Evolutionary conservation across 2,888 invertebrate species (phyloP).

Genomic region (Gerris lacustris): DNA sequence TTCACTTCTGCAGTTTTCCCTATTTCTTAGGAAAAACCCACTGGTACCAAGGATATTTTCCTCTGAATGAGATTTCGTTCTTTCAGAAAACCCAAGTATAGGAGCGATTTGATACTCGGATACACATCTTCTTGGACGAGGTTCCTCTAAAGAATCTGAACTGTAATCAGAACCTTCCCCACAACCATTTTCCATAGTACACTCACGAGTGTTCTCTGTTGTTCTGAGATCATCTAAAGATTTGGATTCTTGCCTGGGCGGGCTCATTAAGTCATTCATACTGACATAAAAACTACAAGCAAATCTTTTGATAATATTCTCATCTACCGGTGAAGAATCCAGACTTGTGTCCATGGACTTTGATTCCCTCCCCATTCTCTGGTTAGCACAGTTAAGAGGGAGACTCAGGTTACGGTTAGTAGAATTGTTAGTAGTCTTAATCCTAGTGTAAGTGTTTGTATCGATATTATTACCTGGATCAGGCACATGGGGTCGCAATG

Average conservation of each 20-base stretch:
- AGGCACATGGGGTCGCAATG: constrained; percentile 19
- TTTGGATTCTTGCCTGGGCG: constrained; percentile 25
- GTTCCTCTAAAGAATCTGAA: constrained; percentile 58
- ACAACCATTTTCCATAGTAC: constrained; percentile 34
- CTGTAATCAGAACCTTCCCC: constrained; percentile 58
- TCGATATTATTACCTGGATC: constrained; percentile 29
- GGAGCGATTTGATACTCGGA: constrained; percentile 60
- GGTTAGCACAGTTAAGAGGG: constrained; percentile 36
- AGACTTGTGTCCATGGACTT: constrained; percentile 43
- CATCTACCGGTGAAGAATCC: constrained; percentile 70
- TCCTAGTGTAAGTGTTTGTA: constrained; percentile 26
- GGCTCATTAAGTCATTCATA: constrained; percentile 26
- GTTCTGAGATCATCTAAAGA: constrained; percentile 26
- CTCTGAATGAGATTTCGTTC: constrained; percentile 31
- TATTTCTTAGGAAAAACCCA: constrained; percentile 62
- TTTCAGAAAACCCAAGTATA: constrained; percentile 26
- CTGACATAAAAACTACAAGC: constrained; percentile 32
- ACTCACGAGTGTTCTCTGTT: constrained; percentile 27
- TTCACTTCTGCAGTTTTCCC: constrained; percentile 54
- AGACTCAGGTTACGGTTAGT: constrained; percentile 36
- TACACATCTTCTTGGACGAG: constrained; percentile 49
- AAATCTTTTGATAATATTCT: constrained; percentile 41
- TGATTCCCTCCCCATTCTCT: constrained; percentile 31
- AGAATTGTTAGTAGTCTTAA: constrained; percentile 19
- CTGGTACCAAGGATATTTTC: constrained; percentile 46